Percentiles rank a stretch among this genome's conserved stretches.
Evolutionary conservation across 2,113 vertebrate genomes (phyloP).

Genomic region (Cichladusa arquata): DNA sequence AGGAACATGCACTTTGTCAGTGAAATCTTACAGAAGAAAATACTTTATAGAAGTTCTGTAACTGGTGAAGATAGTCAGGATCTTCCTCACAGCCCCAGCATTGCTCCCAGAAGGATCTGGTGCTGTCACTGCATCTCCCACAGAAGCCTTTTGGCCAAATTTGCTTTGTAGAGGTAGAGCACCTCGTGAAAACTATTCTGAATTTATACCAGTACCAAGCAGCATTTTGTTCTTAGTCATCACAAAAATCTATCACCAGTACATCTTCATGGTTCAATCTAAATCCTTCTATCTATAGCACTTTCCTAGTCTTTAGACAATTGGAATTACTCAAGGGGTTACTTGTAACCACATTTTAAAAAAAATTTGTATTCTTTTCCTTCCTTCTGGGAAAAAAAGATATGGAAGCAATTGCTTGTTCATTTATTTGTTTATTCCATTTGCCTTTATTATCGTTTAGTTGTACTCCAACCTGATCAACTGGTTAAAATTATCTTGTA

Average conservation of each 20-base stretch:
- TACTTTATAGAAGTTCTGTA: not conserved
- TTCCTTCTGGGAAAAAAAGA: not conserved
- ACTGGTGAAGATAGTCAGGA: not conserved
- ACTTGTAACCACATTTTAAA: not conserved
- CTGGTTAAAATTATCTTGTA: not conserved
- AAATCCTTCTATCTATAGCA: not conserved
- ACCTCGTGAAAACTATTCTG: not conserved
- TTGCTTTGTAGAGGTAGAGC: not conserved
- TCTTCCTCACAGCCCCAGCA: not conserved
- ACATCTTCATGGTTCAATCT: not conserved
- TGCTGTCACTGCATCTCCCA: not conserved
- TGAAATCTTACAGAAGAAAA: conserved; percentile 3
- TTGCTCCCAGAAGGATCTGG: not conserved
- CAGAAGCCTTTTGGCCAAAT: not conserved
- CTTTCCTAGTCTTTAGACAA: not conserved
- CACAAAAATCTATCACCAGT: not conserved
- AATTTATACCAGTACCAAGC: not conserved
- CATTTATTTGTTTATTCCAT: not conserved
- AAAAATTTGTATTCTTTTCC: not conserved
- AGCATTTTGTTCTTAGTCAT: not conserved
- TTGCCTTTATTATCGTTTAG: not conserved
- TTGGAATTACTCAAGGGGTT: not conserved
- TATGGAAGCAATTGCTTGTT: not conserved
- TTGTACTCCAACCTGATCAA: not conserved
- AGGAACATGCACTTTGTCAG: not conserved